Evolutionary conservation across 2,888 invertebrate species (phyloP).

Genomic region (Taphrorychus bicolor): DNA sequence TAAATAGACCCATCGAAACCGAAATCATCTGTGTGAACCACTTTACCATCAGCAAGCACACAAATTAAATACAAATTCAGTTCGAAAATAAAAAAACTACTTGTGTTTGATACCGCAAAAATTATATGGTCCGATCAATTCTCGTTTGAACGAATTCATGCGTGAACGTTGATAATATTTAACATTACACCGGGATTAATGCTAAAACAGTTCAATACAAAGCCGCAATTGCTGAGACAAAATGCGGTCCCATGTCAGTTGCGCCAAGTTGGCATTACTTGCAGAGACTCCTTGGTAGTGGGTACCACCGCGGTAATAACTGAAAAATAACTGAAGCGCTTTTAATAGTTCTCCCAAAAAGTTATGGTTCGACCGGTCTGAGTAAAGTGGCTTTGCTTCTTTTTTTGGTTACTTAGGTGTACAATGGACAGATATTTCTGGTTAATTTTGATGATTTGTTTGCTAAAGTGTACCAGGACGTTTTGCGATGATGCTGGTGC

Average conservation of each 20-base stretch:
- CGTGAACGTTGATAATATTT: conserved; percentile 57
- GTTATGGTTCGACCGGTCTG: conserved; percentile 29
- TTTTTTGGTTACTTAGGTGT: conserved; percentile 14
- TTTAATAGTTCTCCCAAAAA: conserved; percentile 26
- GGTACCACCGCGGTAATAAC: conserved; percentile 20
- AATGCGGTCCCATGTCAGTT: conserved; percentile 27
- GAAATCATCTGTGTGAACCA: conserved; percentile 14
- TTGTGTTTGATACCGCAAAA: conserved; percentile 32
- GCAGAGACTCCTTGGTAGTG: conserved; percentile 31
- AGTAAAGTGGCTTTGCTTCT: conserved; percentile 15
- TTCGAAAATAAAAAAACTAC: background rate
- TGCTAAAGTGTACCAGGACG: conserved; percentile 10
- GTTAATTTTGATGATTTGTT: conserved; percentile 22
- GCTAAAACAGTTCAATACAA: conserved; percentile 33
- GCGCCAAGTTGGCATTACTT: conserved; percentile 29
- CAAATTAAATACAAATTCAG: conserved; percentile 20
- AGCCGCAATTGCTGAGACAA: conserved; percentile 27
- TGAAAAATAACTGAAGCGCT: conserved; percentile 25
- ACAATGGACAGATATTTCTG: conserved; percentile 29
- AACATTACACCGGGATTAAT: conserved; percentile 49
- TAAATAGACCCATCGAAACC: background rate
- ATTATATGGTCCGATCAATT: conserved; percentile 34
- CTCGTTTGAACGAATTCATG: conserved; percentile 51
- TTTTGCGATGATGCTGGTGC: conserved; percentile 17
- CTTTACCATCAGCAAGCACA: background rate